Conservation (phyloP, 2,113 vertebrate genomes). For the Eolophus roseicapilla region DNA sequence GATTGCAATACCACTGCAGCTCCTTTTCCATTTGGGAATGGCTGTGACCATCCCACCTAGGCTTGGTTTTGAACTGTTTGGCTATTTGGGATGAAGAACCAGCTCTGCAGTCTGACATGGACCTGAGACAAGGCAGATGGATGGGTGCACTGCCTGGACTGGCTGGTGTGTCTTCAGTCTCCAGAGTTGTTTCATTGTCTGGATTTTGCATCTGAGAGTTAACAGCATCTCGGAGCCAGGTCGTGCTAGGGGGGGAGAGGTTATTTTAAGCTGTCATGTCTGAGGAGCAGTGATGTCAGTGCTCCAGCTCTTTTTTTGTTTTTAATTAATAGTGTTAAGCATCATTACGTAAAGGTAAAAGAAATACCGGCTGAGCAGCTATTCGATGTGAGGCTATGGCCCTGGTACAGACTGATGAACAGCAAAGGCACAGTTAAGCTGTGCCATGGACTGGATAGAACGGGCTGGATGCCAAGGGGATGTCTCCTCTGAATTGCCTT, state of each 20-base stretch:
- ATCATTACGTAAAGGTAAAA: neutral
- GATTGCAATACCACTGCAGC: neutral
- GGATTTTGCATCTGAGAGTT: neutral
- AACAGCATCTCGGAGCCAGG: neutral
- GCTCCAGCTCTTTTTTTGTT: neutral
- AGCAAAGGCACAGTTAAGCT: neutral
- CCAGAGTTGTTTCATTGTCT: neutral
- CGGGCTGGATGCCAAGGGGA: fast-evolving
- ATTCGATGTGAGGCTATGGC: neutral
- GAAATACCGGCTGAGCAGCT: neutral
- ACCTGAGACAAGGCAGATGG: neutral
- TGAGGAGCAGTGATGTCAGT: neutral
- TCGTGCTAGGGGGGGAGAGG: fast-evolving
- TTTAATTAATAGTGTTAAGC: neutral
- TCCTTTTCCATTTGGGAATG: neutral
- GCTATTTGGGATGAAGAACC: neutral
- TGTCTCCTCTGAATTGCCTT: neutral
- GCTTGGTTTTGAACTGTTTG: neutral
- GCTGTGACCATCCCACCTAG: neutral
- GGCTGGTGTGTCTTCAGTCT: neutral
- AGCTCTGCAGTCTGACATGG: neutral
- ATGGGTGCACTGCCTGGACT: neutral
- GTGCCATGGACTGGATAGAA: fast-evolving
- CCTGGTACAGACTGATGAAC: neutral
- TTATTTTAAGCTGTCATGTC: neutral